These are phyloP conservation scores for Diachrysia chrysitis DNA, from an alignment of 2,888 invertebrate species.

Conservation along the genomic window DNA sequence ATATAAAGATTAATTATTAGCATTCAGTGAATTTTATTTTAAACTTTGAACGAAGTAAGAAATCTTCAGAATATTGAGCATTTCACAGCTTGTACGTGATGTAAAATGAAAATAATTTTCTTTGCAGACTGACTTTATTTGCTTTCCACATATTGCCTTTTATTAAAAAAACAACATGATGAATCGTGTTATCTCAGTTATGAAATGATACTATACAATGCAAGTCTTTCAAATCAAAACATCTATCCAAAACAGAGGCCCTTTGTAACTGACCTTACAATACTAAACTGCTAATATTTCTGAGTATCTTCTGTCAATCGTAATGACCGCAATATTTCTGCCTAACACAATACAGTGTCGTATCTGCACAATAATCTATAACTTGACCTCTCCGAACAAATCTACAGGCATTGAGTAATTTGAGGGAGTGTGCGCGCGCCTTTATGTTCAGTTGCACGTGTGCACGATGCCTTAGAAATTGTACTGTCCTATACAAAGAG, in stretches of 20 bases:
- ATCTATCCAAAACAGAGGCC: slow-evolving; percentile 11
- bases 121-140: too few relatives aligned
- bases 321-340: slow-evolving; percentile 43
- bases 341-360: slow-evolving; percentile 18
- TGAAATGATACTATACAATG: neutral
- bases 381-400: slow-evolving; percentile 56
- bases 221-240: slow-evolving; percentile 7
- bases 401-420: slow-evolving; percentile 56
- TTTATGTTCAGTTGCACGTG: slow-evolving; percentile 45
- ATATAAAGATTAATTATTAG: too few relatives aligned
- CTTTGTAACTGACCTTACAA: slow-evolving; percentile 20
- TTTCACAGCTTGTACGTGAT: too few relatives aligned
- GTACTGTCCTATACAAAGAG: neutral
- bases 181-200: neutral
- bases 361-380: slow-evolving; percentile 50
- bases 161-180: neutral
- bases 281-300: slow-evolving; percentile 10
- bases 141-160: neutral
- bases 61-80: too few relatives aligned
- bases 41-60: too few relatives aligned
- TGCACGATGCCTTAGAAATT: slow-evolving; percentile 33
- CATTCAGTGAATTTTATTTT: too few relatives aligned
- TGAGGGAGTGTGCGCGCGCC: slow-evolving; percentile 31
- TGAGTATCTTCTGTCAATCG: slow-evolving; percentile 41
- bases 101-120: too few relatives aligned